phyloP scores from a whole-genome alignment of 2,888 invertebrate genomes.

The Drosophila prostipennis region DNA sequence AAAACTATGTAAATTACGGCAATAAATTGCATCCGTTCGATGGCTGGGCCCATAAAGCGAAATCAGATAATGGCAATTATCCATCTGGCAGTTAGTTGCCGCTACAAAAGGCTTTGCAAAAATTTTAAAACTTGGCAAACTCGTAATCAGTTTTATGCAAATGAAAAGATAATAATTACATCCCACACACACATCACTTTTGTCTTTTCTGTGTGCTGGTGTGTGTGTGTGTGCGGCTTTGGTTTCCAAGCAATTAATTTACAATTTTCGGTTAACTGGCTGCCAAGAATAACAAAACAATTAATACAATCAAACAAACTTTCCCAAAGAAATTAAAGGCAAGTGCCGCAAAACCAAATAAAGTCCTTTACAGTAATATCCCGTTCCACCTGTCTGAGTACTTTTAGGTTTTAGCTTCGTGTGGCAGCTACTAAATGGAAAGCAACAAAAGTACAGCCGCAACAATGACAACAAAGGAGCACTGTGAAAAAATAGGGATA shows the following conservation, averaged over 20 bases:
- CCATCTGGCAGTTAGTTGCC: constrained; percentile 27
- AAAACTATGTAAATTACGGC: constrained; percentile 32
- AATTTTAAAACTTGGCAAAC: constrained; percentile 21
- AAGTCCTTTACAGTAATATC: constrained; percentile 39
- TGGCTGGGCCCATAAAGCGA: constrained; percentile 22
- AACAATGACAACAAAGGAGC: constrained; percentile 50
- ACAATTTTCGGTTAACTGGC: constrained; percentile 57
- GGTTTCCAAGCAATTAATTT: constrained; percentile 59
- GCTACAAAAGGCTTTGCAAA: constrained; percentile 9
- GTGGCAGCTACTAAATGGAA: constrained; percentile 22
- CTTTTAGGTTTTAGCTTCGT: constrained; percentile 10
- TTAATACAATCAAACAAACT: constrained; percentile 64
- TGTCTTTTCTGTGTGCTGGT: constrained; percentile 1
- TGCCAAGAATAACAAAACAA: constrained; percentile 52
- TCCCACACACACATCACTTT: constrained; percentile 15
- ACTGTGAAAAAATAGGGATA: neutral
- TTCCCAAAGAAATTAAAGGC: constrained; percentile 75
- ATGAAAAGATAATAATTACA: constrained; percentile 52
- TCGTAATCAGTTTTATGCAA: constrained; percentile 57
- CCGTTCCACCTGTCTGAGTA: constrained; percentile 47
- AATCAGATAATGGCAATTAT: constrained; percentile 49
- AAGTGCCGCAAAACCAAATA: constrained; percentile 75
- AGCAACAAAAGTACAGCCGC: constrained; percentile 44
- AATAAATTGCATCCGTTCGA: constrained; percentile 26
- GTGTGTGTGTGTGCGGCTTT: constrained; percentile 42